These are phyloP conservation scores for Sporophila hypoxantha DNA, from an alignment of 2,113 vertebrate species.

Conservation along the genomic window DNA sequence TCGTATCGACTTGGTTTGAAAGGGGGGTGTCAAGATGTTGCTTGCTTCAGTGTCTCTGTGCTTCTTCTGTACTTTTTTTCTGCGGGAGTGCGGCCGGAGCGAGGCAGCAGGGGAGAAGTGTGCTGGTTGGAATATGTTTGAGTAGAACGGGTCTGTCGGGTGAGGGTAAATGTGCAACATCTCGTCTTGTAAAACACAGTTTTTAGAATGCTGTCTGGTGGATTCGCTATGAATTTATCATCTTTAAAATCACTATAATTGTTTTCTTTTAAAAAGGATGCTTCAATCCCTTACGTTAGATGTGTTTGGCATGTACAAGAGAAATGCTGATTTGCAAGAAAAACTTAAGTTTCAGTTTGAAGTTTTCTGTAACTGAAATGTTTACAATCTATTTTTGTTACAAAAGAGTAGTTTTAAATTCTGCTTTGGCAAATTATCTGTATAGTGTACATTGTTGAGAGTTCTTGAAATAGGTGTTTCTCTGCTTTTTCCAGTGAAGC, in stretches of 20 bases:
- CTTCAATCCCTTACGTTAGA: not conserved
- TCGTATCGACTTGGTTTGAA: constrained; percentile 20
- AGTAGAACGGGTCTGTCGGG: not conserved
- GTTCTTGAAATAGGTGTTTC: constrained; percentile 23
- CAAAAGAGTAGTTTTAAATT: not conserved
- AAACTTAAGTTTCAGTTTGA: not conserved
- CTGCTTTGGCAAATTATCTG: not conserved
- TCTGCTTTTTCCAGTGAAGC: constrained; percentile 32
- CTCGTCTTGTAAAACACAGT: not conserved
- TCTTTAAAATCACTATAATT: constrained; percentile 8
- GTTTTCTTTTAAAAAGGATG: not conserved
- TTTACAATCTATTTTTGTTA: not conserved
- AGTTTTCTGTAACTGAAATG: not conserved
- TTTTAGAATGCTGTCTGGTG: constrained; percentile 5
- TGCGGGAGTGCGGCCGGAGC: not conserved
- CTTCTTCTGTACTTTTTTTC: constrained; percentile 18
- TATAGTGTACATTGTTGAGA: not conserved
- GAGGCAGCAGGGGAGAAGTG: constrained; percentile 6
- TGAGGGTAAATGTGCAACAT: not conserved
- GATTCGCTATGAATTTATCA: constrained; percentile 16
- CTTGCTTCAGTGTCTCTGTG: not conserved
- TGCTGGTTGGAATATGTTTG: not conserved
- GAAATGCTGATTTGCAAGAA: not conserved
- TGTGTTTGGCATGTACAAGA: not conserved
- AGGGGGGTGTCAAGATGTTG: not conserved